phyloP scores from a whole-genome alignment of 2,797 vertebrate species.

The Notoglanidium macrostoma region DNA sequence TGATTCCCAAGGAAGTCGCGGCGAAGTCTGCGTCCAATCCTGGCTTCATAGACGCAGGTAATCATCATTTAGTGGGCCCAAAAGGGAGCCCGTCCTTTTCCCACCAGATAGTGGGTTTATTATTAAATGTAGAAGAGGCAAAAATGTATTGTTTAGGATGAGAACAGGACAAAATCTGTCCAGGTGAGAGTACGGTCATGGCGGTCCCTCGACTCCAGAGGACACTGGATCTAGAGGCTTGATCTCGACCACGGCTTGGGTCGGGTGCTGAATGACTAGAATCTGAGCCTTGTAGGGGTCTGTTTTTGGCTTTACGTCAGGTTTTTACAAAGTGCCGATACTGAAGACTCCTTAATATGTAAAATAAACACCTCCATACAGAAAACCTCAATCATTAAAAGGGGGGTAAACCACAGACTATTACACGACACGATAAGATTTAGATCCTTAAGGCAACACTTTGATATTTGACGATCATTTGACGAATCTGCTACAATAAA shows the following conservation, averaged over 20 bases:
- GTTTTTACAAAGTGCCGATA: not conserved
- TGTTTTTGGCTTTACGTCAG: not conserved
- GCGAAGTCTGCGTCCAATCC: constrained; percentile 59
- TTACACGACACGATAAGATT: too few species aligned
- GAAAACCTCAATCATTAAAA: not conserved
- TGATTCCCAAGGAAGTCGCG: constrained; percentile 66
- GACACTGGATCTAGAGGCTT: not conserved
- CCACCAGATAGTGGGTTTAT: not conserved
- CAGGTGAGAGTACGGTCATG: not conserved
- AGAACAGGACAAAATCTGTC: not conserved
- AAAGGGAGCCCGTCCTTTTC: not conserved
- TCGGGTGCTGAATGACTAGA: not conserved
- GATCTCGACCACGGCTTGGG: not conserved
- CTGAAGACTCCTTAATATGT: not conserved
- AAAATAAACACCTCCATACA: not conserved
- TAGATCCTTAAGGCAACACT: not conserved
- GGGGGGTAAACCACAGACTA: not conserved
- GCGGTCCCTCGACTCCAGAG: not conserved
- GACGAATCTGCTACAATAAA: not conserved
- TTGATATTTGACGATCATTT: not conserved
- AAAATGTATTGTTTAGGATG: not conserved
- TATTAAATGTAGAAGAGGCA: not conserved
- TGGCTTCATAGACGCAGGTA: constrained; percentile 68
- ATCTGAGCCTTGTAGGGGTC: not conserved
- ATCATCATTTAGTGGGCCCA: not conserved